Conservation (phyloP, 1,140 invertebrate genomes). For the Megathymus violae region DNA sequence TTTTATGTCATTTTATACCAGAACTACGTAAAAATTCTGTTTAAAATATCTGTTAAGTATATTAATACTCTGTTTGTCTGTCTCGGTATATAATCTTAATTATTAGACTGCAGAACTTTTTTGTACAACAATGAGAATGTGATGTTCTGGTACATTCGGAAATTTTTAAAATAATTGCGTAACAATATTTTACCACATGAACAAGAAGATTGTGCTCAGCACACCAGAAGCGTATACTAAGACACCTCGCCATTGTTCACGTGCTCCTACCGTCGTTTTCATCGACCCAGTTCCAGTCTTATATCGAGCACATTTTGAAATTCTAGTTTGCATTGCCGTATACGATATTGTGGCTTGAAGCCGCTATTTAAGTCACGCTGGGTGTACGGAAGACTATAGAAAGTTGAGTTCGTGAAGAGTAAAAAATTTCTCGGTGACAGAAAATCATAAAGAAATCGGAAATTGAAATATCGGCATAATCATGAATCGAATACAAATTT, state of each 20-base stretch:
- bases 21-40: no score
- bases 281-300: slow-evolving; percentile 10
- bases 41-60: no score
- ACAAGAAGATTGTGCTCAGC: not conserved
- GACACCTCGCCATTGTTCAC: slow-evolving; percentile 1
- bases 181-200: not conserved
- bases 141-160: not conserved
- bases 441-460: no score
- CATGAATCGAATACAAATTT: no score
- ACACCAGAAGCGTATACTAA: slow-evolving; percentile 1
- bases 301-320: slow-evolving; percentile 23
- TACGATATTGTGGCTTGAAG: slow-evolving; percentile 10
- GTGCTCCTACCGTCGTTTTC: slow-evolving; percentile 13
- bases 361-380: not conserved
- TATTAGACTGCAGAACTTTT: no score
- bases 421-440: not conserved
- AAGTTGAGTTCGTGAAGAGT: not conserved
- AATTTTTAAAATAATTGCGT: not conserved
- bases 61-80: no score
- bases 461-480: no score
- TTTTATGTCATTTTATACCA: no score
- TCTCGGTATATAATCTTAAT: no score
- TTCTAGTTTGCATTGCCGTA: slow-evolving; percentile 13
- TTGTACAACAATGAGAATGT: not conserved
- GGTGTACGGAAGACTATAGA: not conserved